Conservation (phyloP, 1,140 invertebrate genomes). For the Goniozus legneri region DNA sequence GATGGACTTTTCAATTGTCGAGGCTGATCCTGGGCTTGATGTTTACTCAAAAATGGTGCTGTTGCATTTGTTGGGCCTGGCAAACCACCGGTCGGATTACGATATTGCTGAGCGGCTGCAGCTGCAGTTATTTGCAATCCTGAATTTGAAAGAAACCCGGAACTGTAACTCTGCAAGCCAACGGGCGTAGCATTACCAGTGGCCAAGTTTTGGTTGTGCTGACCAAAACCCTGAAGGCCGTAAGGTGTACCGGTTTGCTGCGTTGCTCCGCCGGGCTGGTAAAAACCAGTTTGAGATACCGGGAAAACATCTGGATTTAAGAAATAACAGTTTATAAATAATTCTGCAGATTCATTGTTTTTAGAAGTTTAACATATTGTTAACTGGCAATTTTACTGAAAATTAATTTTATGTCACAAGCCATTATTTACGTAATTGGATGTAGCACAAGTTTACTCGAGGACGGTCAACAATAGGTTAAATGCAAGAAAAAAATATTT, state of each 20-base stretch:
- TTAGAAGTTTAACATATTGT: too few relatives aligned
- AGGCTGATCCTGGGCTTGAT: constrained; percentile 58
- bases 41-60: constrained; percentile 54
- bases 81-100: constrained; percentile 52
- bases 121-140: constrained; percentile 53
- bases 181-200: constrained; percentile 54
- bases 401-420: too few relatives aligned
- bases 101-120: constrained; percentile 55
- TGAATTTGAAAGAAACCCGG: constrained; percentile 57
- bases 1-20: constrained; percentile 59
- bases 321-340: too few relatives aligned
- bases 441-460: too few relatives aligned
- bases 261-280: constrained; percentile 53
- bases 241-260: constrained; percentile 55
- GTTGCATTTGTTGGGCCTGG: constrained; percentile 52
- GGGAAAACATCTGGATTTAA: constrained; percentile 41
- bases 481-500: too few relatives aligned
- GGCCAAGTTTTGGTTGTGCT: constrained; percentile 49
- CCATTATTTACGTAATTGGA: too few relatives aligned
- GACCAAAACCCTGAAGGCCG: constrained; percentile 52
- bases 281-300: constrained; percentile 55
- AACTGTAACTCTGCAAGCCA: constrained; percentile 60
- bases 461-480: too few relatives aligned
- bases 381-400: too few relatives aligned
- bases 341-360: too few relatives aligned